A percentile compares a stretch with the other conserved stretches of the same genome.
phyloP scores from a whole-genome alignment of 2,888 invertebrate genomes.

The Griposia aprilina region DNA sequence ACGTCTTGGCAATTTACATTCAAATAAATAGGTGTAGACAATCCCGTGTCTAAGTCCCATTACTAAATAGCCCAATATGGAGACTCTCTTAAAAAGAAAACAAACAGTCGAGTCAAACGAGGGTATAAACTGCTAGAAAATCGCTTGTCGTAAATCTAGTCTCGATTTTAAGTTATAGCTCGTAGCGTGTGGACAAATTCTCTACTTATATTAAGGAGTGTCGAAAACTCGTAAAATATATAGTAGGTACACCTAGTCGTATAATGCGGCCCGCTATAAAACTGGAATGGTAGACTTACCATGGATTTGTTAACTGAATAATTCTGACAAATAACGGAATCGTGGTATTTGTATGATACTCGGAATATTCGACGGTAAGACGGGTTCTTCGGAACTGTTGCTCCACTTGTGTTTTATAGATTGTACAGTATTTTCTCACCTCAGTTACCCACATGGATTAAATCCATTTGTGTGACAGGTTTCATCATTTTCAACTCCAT shows the following conservation, averaged over 20 bases:
- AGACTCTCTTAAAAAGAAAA: constrained; percentile 33
- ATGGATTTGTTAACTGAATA: constrained; percentile 58
- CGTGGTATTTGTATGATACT: not conserved
- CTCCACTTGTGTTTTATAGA: not conserved
- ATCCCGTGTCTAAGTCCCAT: not conserved
- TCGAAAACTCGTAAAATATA: constrained; percentile 79
- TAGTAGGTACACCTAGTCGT: constrained; percentile 66
- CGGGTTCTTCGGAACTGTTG: not conserved
- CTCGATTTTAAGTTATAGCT: constrained; percentile 78
- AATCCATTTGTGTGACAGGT: not conserved
- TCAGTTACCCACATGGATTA: not conserved
- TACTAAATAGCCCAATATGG: constrained; percentile 14
- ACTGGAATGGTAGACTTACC: constrained; percentile 63
- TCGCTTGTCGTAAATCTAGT: constrained; percentile 79
- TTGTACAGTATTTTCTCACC: not conserved
- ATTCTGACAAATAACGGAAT: constrained; percentile 46
- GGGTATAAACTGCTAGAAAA: constrained; percentile 66
- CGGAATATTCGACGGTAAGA: constrained; percentile 7
- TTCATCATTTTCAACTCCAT: constrained; percentile 32
- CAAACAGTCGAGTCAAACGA: constrained; percentile 55
- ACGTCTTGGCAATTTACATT: constrained; percentile 10
- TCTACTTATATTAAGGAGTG: constrained; percentile 77
- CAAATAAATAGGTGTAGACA: constrained; percentile 20
- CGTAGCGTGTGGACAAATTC: constrained; percentile 81
- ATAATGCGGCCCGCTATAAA: constrained; percentile 80